These are phyloP conservation scores for Melanaphis sacchari DNA, from an alignment of 1,140 invertebrate species.

Conservation along the genomic window DNA sequence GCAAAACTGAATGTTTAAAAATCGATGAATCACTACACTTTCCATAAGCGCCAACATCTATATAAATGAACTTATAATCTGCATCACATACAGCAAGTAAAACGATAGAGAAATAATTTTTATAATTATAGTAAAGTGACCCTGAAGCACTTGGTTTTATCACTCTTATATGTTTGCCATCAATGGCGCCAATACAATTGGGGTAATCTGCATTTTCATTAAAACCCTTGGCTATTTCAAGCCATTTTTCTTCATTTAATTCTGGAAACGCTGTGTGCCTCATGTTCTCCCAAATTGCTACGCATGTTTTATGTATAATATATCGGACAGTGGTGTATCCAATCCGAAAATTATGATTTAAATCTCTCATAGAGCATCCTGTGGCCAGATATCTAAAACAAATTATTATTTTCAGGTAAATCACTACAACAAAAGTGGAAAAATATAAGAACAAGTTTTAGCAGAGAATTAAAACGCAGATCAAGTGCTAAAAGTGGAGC, in stretches of 20 bases:
- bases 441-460: slow-evolving; percentile 24
- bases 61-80: no score
- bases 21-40: no score
- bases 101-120: no score
- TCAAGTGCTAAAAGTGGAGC: slow-evolving; percentile 16
- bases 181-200: slow-evolving; percentile 47
- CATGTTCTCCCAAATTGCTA: slow-evolving; percentile 61
- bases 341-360: slow-evolving; percentile 50
- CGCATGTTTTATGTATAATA: slow-evolving; percentile 61
- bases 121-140: slow-evolving; percentile 51
- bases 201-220: slow-evolving; percentile 26
- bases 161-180: slow-evolving; percentile 51
- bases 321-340: slow-evolving; percentile 56
- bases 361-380: slow-evolving; percentile 59
- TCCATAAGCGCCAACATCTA: no score
- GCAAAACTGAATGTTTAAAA: no score
- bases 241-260: slow-evolving; percentile 59
- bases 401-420: slow-evolving; percentile 40
- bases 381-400: slow-evolving; percentile 60
- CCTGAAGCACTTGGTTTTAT: slow-evolving; percentile 56
- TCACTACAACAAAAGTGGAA: slow-evolving; percentile 20
- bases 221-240: slow-evolving; percentile 56
- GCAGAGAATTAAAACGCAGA: slow-evolving; percentile 34
- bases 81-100: no score
- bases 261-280: background rate